Evolutionary conservation across 2,888 invertebrate species (phyloP).

Genomic region (Caenorhabditis zanzibari): DNA sequence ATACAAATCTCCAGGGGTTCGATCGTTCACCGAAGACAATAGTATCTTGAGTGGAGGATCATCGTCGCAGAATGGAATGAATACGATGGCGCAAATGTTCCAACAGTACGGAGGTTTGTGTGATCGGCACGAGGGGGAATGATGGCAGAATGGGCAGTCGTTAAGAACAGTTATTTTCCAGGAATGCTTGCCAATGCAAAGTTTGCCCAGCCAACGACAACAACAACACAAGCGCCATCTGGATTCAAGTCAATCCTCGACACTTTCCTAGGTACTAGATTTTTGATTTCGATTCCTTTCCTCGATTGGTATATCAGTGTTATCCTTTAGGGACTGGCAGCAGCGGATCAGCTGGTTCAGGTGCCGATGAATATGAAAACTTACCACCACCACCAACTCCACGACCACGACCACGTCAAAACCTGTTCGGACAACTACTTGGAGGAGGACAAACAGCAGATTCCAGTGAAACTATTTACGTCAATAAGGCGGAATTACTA

Average conservation of each 20-base stretch:
- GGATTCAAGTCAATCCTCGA: conserved; percentile 71
- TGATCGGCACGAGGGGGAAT: background rate
- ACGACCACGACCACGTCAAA: conserved; percentile 65
- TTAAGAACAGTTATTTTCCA: conserved; percentile 41
- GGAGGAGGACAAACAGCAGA: conserved; percentile 54
- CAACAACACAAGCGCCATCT: conserved; percentile 68
- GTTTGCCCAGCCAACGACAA: conserved; percentile 63
- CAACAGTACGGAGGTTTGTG: conserved; percentile 68
- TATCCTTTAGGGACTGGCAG: conserved; percentile 57
- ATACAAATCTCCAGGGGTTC: conserved; percentile 65
- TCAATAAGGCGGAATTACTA: conserved; percentile 27
- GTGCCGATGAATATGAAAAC: conserved; percentile 62
- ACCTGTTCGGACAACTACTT: conserved; percentile 55
- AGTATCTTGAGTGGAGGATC: conserved; percentile 69
- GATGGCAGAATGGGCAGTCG: conserved; percentile 17
- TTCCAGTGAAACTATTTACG: conserved; percentile 46
- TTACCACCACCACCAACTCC: conserved; percentile 73
- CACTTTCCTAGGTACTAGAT: conserved; percentile 72
- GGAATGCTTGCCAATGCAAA: conserved; percentile 66
- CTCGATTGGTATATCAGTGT: background rate
- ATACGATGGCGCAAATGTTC: conserved; percentile 70
- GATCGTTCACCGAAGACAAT: conserved; percentile 73
- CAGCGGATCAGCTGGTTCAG: conserved; percentile 49
- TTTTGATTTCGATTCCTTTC: background rate
- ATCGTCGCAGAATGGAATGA: conserved; percentile 60